Percentiles rank a stretch among this genome's conserved stretches.
phyloP scores from a whole-genome alignment of 2,888 invertebrate species.

The Eulithis prunata region DNA sequence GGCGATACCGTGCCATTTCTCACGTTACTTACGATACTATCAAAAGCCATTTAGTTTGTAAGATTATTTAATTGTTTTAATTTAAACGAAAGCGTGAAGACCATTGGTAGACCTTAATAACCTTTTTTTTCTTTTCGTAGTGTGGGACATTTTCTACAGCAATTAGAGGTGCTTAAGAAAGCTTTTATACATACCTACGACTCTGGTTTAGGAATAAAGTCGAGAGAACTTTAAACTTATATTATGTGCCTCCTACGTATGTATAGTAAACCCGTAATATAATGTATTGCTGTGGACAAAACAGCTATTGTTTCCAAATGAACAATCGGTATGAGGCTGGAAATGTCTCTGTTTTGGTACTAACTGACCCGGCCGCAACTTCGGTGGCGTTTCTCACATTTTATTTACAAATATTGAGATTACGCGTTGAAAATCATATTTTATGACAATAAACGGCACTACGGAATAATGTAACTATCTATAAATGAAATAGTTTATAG shows the following conservation, averaged over 20 bases:
- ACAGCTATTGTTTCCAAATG: constrained; percentile 10
- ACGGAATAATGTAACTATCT: no score
- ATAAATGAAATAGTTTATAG: no score
- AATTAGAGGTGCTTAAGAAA: no score
- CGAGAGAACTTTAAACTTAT: no score
- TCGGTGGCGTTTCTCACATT: no score
- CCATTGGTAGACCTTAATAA: not conserved
- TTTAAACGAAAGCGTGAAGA: constrained; percentile 17
- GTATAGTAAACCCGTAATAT: not conserved
- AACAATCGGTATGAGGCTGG: not conserved
- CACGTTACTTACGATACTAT: constrained; percentile 25
- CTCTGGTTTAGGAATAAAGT: no score
- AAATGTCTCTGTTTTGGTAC: not conserved
- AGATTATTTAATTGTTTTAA: constrained; percentile 19
- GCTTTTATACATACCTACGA: no score
- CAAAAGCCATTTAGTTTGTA: constrained; percentile 17
- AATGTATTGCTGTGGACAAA: constrained; percentile 5
- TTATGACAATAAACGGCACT: no score
- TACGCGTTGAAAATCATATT: no score
- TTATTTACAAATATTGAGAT: no score
- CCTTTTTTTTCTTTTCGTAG: not conserved
- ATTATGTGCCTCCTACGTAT: no score
- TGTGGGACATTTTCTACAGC: not conserved
- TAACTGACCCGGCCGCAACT: no score
- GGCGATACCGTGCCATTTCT: constrained; percentile 21